A percentile compares a stretch with the other conserved stretches of the same genome.
phyloP scores from a whole-genome alignment of 2,797 vertebrate genomes.

The Chiroxiphia lanceolata region DNA sequence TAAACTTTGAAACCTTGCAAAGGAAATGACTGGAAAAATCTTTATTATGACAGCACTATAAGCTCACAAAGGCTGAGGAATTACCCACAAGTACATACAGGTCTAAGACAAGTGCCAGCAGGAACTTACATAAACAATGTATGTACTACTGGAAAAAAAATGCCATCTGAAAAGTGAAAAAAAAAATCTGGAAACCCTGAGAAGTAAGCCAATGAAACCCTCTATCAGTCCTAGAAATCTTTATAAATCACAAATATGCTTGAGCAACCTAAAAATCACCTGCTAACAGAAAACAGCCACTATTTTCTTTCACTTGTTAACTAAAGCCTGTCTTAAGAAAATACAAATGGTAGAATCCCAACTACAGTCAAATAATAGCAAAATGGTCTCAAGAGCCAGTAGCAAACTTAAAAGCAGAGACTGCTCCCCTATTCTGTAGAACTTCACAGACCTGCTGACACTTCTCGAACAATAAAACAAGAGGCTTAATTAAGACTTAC shows the following conservation, averaged over 20 bases:
- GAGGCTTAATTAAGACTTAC: neutral
- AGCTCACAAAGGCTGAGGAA: neutral
- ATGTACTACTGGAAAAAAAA: neutral
- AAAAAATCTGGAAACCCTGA: neutral
- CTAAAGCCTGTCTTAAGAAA: neutral
- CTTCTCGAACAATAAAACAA: neutral
- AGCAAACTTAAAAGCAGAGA: neutral
- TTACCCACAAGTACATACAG: neutral
- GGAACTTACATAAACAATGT: neutral
- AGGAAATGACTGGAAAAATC: neutral
- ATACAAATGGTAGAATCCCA: neutral
- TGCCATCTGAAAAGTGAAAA: neutral
- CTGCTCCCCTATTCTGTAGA: neutral
- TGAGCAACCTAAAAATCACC: neutral
- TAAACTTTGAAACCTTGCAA: neutral
- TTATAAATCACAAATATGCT: neutral
- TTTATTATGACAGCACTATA: neutral
- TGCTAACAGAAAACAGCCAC: neutral
- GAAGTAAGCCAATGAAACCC: neutral
- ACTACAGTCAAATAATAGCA: neutral
- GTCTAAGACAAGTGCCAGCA: neutral
- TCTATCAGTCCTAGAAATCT: neutral
- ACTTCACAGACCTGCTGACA: neutral
- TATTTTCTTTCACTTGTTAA: neutral
- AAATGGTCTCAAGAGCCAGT: neutral